Evolutionary conservation across 1,140 invertebrate species (phyloP).

Genomic region (Drosophila novamexicana): DNA sequence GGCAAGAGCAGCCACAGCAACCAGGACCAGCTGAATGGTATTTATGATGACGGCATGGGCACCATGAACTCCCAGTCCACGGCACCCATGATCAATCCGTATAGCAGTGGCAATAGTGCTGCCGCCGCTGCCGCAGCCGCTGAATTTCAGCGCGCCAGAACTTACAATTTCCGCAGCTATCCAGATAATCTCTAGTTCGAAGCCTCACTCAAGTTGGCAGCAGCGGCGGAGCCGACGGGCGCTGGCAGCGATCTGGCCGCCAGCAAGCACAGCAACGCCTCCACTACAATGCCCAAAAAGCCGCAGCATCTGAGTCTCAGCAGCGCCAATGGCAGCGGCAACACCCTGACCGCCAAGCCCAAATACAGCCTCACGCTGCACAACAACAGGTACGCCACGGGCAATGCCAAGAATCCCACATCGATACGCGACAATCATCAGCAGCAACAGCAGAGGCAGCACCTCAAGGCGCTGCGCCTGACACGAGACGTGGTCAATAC

Average conservation of each 20-base stretch:
- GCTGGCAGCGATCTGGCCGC: slow-evolving; percentile 29
- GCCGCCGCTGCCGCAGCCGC: slow-evolving; percentile 63
- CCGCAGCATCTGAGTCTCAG: slow-evolving; percentile 68
- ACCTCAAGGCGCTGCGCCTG: slow-evolving; percentile 67
- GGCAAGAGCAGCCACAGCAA: slow-evolving; percentile 76
- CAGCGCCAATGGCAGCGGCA: slow-evolving; percentile 16
- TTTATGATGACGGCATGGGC: slow-evolving; percentile 79
- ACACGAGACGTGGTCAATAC: slow-evolving; percentile 49
- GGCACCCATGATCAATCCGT: slow-evolving; percentile 82
- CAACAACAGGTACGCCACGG: slow-evolving; percentile 51
- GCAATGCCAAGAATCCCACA: slow-evolving; percentile 40
- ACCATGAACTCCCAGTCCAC: slow-evolving; percentile 82
- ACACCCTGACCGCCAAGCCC: slow-evolving; percentile 15
- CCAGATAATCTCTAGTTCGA: slow-evolving; percentile 84
- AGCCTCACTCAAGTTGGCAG: slow-evolving; percentile 73
- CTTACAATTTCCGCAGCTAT: slow-evolving; percentile 83
- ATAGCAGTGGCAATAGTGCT: slow-evolving; percentile 60
- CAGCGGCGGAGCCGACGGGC: slow-evolving; percentile 34
- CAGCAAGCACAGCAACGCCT: slow-evolving; percentile 18
- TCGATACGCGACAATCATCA: slow-evolving; percentile 67
- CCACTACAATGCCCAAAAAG: slow-evolving; percentile 74
- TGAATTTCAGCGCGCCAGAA: slow-evolving; percentile 81
- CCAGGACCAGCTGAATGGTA: slow-evolving; percentile 71
- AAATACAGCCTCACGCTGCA: slow-evolving; percentile 51
- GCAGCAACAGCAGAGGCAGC: slow-evolving; percentile 53